These are phyloP conservation scores for Vidua chalybeata DNA, from an alignment of 2,113 vertebrate genomes.

Conservation along the genomic window DNA sequence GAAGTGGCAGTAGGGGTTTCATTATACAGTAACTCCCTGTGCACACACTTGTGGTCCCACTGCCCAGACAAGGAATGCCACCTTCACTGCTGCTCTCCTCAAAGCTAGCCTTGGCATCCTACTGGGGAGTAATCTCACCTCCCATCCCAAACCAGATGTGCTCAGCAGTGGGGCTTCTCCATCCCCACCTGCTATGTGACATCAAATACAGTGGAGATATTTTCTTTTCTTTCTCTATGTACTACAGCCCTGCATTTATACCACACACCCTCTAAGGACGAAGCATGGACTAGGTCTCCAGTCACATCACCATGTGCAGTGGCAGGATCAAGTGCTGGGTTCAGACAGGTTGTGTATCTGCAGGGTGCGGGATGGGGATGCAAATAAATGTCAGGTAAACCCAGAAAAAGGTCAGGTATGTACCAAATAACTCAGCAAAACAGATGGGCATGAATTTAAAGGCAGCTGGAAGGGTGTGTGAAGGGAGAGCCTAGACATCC, in stretches of 20 bases:
- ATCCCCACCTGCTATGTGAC: neutral
- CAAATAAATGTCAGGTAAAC: neutral
- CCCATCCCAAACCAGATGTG: neutral
- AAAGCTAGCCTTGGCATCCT: neutral
- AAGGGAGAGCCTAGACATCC: neutral
- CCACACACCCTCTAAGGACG: neutral
- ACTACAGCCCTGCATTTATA: neutral
- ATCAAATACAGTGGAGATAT: neutral
- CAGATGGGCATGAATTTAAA: neutral
- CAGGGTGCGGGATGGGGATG: neutral
- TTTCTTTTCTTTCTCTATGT: neutral
- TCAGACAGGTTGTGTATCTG: neutral
- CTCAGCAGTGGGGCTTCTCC: neutral
- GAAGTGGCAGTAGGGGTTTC: neutral
- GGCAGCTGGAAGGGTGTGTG: neutral
- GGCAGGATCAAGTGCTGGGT: neutral
- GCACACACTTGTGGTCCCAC: neutral
- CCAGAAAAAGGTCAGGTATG: neutral
- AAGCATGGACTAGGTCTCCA: neutral
- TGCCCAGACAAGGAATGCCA: neutral
- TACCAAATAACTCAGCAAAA: neutral
- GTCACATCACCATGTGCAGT: neutral
- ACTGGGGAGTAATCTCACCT: neutral
- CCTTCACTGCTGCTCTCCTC: neutral
- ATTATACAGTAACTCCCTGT: neutral